phyloP scores from a whole-genome alignment of 2,888 invertebrate species.

The Phymatocera aterrima region DNA sequence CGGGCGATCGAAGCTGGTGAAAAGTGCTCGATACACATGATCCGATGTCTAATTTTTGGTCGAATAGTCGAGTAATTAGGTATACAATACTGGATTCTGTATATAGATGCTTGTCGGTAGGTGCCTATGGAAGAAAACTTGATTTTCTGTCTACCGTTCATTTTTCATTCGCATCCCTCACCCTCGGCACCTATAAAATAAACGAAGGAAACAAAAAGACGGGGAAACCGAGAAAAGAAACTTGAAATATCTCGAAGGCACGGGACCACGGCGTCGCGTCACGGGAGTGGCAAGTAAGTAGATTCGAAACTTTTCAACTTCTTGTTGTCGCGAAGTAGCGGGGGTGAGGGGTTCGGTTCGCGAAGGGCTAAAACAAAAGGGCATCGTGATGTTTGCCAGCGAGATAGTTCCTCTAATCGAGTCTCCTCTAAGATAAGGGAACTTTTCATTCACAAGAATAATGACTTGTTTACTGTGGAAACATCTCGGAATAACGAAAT shows the following conservation, averaged over 20 bases:
- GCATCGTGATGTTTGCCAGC: slow-evolving; percentile 54
- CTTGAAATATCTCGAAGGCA: slow-evolving; percentile 36
- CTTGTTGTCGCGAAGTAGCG: background rate
- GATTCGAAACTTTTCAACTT: slow-evolving; percentile 58
- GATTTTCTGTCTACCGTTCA: background rate
- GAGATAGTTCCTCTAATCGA: slow-evolving; percentile 61
- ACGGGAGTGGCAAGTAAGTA: slow-evolving; percentile 52
- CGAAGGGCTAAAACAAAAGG: slow-evolving; percentile 31
- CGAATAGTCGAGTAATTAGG: no score
- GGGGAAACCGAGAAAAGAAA: slow-evolving; percentile 15
- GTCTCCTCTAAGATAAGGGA: slow-evolving; percentile 59
- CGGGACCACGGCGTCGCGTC: background rate
- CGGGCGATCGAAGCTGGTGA: no score
- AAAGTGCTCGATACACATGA: no score
- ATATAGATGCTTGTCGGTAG: no score
- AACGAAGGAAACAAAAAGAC: background rate
- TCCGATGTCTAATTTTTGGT: no score
- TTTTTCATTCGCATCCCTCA: background rate
- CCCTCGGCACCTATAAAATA: slow-evolving; percentile 33
- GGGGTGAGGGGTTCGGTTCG: background rate
- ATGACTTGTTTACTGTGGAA: slow-evolving; percentile 62
- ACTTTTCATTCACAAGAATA: slow-evolving; percentile 50
- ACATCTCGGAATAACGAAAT: background rate
- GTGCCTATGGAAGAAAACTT: background rate
- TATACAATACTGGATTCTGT: no score